Evolutionary conservation across 2,797 vertebrate species (phyloP), one percentile per base, ranked within the genome.

Genomic region (Miichthys miiuy): DNA sequence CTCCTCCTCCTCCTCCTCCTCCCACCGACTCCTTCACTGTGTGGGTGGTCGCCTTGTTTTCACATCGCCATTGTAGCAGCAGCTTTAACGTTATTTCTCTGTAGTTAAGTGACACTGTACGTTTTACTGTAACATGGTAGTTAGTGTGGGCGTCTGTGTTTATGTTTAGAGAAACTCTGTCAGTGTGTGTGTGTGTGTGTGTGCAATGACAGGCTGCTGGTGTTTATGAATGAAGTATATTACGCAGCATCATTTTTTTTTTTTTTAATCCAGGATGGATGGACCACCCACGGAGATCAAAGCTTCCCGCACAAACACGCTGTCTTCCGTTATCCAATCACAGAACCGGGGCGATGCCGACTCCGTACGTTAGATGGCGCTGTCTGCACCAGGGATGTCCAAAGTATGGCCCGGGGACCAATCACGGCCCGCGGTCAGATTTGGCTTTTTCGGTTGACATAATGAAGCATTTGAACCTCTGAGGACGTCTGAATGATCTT

Each of bases 231-330:
- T 87, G 73, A 83, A 70, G 1, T 14, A 11, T 10, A 11, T 10
- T 12, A 17, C 58, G 34, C 34, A 5, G 58, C 58, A 10, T 76
- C 38, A 3, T n/a, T 72, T 70, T 80, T 52, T 34, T 34, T 34
- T 34, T 34, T 30, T 30, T 25, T 25, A 25, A 63, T 77, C 12
- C 23, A 38, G 34, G 34, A 9, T 38, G n/a, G 4, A 54, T 3
- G 85, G 94, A 92, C 94, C 94, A 94, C 94, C 91, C 85, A 93
- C 62, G 64, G 20, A 79, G 91, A 94, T 93, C 90, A 93, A 92
- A 94, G 91, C 77, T 93, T 95, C 93, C 90, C 93, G 93, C 94
- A 94, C 68, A 52, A 27, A 54, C 0, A 42, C 85, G 87, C 90
- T 67, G 85, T 34, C 41, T 5, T 30, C 55, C 10, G 2, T n/a